phyloP scores from a whole-genome alignment of 35 echinoderm and acorn worm species.

The Acanthaster planci region DNA sequence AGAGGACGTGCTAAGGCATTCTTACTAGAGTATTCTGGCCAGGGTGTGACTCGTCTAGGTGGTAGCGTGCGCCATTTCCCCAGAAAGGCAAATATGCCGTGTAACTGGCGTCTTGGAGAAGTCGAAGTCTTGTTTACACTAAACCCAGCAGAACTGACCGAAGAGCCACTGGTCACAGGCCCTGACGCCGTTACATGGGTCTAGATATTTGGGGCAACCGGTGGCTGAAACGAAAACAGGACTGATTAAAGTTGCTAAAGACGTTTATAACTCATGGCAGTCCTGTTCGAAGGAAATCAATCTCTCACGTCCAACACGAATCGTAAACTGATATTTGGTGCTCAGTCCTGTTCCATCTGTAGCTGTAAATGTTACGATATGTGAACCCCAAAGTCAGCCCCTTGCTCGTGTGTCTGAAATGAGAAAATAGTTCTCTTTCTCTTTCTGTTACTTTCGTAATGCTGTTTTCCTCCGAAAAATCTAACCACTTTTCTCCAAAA shows the following conservation, averaged over 20 bases:
- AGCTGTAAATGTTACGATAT: slow-evolving; percentile 35
- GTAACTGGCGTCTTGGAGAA: slow-evolving; percentile 19
- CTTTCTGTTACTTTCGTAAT: no score
- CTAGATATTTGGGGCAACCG: slow-evolving; percentile 22
- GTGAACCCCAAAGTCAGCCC: slow-evolving; percentile 35
- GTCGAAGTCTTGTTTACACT: slow-evolving; percentile 48
- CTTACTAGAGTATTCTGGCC: slow-evolving; percentile 57
- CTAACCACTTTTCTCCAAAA: no score
- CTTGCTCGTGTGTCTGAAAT: slow-evolving; percentile 18
- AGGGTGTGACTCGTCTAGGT: background rate
- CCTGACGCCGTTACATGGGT: slow-evolving; percentile 42
- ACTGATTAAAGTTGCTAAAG: no score
- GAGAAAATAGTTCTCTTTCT: background rate
- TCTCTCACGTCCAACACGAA: slow-evolving; percentile 43
- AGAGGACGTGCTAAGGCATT: no score
- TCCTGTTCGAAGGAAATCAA: no score
- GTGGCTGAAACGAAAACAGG: slow-evolving; percentile 19
- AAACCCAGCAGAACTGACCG: slow-evolving; percentile 47
- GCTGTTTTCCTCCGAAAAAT: no score
- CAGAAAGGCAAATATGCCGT: slow-evolving; percentile 32
- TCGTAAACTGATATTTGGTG: slow-evolving; percentile 23
- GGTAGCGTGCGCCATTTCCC: slow-evolving; percentile 26
- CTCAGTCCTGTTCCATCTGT: background rate
- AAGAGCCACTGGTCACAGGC: slow-evolving; percentile 58
- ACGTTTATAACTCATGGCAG: no score